phyloP scores from a whole-genome alignment of 1,140 invertebrate genomes.

The Drosophila malerkotliana region DNA sequence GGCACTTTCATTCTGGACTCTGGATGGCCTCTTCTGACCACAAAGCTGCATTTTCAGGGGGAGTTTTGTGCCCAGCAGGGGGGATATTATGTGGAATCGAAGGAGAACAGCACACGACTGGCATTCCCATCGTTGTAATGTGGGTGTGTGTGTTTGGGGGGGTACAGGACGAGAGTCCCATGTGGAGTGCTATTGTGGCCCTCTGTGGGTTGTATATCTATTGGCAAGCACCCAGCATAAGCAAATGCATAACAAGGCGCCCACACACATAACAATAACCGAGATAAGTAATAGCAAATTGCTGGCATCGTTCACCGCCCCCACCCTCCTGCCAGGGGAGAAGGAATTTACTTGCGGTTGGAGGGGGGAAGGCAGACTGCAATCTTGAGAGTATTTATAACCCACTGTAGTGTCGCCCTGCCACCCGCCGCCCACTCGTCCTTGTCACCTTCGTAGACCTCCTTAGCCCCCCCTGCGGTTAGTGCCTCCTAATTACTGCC shows the following conservation, averaged over 20 bases:
- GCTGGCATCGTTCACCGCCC: conserved; percentile 51
- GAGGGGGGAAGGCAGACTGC: conserved; percentile 22
- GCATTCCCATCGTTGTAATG: too few relatives aligned
- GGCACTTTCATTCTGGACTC: background rate
- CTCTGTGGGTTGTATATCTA: conserved; percentile 28
- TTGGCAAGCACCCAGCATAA: conserved; percentile 66
- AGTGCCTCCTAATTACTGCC: conserved; percentile 68
- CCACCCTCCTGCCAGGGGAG: background rate
- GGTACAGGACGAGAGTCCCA: conserved; percentile 13
- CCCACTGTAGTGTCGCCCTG: conserved; percentile 7
- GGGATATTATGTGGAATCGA: too few relatives aligned
- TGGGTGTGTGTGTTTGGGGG: conserved; percentile 7
- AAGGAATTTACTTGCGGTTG: conserved; percentile 6
- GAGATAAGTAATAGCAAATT: conserved; percentile 77
- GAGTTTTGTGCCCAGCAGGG: background rate
- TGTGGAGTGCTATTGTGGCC: conserved; percentile 5
- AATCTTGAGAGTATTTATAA: conserved; percentile 61
- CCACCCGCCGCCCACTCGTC: background rate
- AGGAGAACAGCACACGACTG: too few relatives aligned
- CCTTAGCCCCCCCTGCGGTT: conserved; percentile 11
- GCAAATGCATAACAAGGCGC: conserved; percentile 58
- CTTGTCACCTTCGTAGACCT: background rate
- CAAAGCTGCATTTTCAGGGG: conserved; percentile 19
- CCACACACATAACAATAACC: conserved; percentile 59
- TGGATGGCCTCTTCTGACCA: background rate